Evolutionary conservation across 92 coral and sea anemone genomes (phyloP).

Genomic region (Phenganax subtilis): DNA sequence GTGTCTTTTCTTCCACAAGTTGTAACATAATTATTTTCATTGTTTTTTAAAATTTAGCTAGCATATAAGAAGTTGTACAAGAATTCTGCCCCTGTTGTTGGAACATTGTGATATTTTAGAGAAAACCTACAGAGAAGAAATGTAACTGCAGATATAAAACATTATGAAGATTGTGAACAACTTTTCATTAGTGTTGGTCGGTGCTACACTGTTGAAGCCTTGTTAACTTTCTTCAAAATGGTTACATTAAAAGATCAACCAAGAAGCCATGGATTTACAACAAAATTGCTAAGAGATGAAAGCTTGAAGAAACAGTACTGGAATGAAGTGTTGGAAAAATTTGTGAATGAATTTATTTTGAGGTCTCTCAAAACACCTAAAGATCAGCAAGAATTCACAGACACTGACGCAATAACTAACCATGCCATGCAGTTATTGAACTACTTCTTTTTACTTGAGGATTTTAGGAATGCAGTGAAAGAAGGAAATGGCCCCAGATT

Average conservation of each 20-base stretch:
- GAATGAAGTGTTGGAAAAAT: background rate
- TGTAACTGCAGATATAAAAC: background rate
- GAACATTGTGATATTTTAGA: background rate
- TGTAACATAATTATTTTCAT: background rate
- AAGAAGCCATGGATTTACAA: background rate
- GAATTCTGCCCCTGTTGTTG: background rate
- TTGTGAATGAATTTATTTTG: background rate
- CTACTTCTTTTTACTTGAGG: conserved; percentile 17
- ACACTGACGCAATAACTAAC: background rate
- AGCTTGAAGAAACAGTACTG: background rate
- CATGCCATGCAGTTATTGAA: conserved; percentile 28
- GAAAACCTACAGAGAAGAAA: too few species aligned
- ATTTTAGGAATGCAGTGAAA: conserved; percentile 40
- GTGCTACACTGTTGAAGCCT: conserved; percentile 12
- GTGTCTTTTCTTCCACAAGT: background rate
- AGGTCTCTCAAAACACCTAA: background rate
- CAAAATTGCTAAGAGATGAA: background rate
- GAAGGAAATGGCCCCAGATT: conserved; percentile 39
- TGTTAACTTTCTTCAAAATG: background rate
- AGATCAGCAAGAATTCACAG: background rate
- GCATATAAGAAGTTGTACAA: conserved; percentile 4
- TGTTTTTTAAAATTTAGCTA: background rate
- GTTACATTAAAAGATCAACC: background rate
- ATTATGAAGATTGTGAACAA: conserved; percentile 13
- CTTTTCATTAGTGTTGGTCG: background rate